Evolutionary conservation across 2,888 invertebrate genomes (phyloP).

Genomic region (Apamea sordens): DNA sequence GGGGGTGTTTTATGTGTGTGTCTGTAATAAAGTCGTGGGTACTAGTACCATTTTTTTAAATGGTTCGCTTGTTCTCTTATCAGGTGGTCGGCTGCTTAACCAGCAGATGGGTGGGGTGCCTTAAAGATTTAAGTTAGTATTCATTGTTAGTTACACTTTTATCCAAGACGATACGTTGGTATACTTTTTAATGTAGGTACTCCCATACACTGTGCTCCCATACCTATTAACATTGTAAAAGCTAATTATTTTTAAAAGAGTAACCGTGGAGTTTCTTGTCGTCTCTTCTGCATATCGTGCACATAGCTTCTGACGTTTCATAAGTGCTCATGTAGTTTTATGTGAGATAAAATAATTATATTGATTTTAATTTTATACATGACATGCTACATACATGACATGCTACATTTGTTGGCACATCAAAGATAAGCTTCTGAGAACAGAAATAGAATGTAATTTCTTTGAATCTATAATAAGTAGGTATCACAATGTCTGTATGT

Average conservation of each 20-base stretch:
- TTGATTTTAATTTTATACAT: not conserved
- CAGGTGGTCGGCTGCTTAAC: too few relatives aligned
- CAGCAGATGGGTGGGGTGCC: not conserved
- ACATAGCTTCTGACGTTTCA: too few relatives aligned
- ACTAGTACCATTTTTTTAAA: too few relatives aligned
- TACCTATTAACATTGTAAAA: too few relatives aligned
- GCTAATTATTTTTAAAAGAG: too few relatives aligned
- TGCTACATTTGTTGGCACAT: slow-evolving; percentile 15
- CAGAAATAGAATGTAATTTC: slow-evolving; percentile 40
- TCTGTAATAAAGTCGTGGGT: not conserved
- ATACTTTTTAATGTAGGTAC: not conserved
- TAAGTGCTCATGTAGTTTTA: too few relatives aligned
- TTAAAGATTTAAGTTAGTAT: not conserved
- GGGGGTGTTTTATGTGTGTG: too few relatives aligned
- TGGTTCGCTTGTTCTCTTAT: too few relatives aligned
- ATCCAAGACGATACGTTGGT: not conserved
- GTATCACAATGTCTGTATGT: slow-evolving; percentile 36
- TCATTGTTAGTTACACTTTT: not conserved
- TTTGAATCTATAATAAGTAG: slow-evolving; percentile 36
- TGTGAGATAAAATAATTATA: too few relatives aligned
- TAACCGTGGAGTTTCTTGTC: too few relatives aligned
- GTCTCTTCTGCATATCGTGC: too few relatives aligned
- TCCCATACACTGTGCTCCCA: too few relatives aligned
- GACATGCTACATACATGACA: slow-evolving; percentile 2
- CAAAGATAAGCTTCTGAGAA: slow-evolving; percentile 32